Percentiles rank a stretch among this genome's conserved stretches.
Conservation (phyloP, 2,888 invertebrate species). For the Lordiphosa andalusiaca region DNA sequence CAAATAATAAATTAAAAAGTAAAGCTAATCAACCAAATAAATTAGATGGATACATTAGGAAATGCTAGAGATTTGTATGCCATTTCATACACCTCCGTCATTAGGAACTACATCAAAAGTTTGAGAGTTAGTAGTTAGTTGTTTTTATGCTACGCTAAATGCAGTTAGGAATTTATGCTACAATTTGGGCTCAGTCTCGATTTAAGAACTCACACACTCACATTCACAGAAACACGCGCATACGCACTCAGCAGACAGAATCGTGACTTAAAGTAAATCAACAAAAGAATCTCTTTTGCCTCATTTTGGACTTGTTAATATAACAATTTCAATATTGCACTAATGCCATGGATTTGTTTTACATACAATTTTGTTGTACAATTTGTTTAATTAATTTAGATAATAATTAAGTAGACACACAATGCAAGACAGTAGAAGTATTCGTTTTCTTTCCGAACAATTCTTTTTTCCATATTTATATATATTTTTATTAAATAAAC, state of each 20-base stretch:
- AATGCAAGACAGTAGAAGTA: constrained; percentile 71
- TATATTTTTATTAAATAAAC: constrained; percentile 79
- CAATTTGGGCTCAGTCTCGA: constrained; percentile 24
- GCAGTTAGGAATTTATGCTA: constrained; percentile 34
- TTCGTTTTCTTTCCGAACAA: constrained; percentile 52
- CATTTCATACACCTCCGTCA: constrained; percentile 7
- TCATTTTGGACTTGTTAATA: constrained; percentile 54
- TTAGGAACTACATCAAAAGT: constrained; percentile 55
- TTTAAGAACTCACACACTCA: constrained; percentile 19
- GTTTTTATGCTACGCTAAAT: constrained; percentile 50
- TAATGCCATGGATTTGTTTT: constrained; percentile 18
- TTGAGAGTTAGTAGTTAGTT: constrained; percentile 32
- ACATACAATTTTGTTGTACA: constrained; percentile 61
- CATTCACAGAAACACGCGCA: background rate
- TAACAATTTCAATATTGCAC: constrained; percentile 62
- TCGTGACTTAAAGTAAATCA: constrained; percentile 56
- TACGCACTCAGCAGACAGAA: constrained; percentile 21
- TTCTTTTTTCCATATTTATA: constrained; percentile 72
- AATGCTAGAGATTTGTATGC: constrained; percentile 11
- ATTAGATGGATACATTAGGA: constrained; percentile 11
- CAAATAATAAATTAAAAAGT: constrained; percentile 23
- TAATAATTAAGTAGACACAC: constrained; percentile 63
- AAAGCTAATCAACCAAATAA: constrained; percentile 30
- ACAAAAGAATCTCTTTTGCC: constrained; percentile 51
- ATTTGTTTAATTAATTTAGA: constrained; percentile 43